A percentile compares a stretch with the other conserved stretches of the same genome.
These are phyloP conservation scores for Penaeus japonicus DNA, from an alignment of 1,140 invertebrate genomes.

Conservation along the genomic window DNA sequence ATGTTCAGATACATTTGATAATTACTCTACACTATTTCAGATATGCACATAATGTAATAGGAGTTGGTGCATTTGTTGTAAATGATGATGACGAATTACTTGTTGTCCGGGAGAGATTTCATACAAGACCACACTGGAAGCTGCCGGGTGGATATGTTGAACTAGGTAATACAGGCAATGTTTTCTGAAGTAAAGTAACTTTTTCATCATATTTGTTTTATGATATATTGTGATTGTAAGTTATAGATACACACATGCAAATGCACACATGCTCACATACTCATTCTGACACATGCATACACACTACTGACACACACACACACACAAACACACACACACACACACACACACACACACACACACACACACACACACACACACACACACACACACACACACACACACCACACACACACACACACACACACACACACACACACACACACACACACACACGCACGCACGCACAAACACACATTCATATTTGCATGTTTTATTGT, in stretches of 20 bases:
- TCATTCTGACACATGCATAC: background rate
- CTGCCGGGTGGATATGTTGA: slow-evolving; percentile 91
- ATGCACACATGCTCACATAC: background rate
- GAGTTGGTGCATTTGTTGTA: slow-evolving; percentile 86
- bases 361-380: background rate
- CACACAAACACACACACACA: background rate
- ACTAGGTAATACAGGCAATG: slow-evolving; percentile 69
- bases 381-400: background rate
- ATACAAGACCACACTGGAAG: slow-evolving; percentile 77
- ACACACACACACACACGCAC: background rate
- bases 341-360: background rate
- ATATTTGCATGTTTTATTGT: background rate
- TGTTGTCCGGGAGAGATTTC: slow-evolving; percentile 80
- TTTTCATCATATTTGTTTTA: no score
- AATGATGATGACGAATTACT: slow-evolving; percentile 79
- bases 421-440: background rate
- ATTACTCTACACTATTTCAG: slow-evolving; percentile 21
- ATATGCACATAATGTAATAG: slow-evolving; percentile 85
- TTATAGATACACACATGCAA: background rate
- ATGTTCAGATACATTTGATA: background rate
- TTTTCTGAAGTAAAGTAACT: background rate
- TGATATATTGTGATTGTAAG: background rate
- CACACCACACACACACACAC: background rate
- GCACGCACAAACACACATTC: background rate
- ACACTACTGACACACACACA: background rate